phyloP scores from a whole-genome alignment of 2,797 vertebrate genomes.

The Xiphorhynchus erythropygius region DNA sequence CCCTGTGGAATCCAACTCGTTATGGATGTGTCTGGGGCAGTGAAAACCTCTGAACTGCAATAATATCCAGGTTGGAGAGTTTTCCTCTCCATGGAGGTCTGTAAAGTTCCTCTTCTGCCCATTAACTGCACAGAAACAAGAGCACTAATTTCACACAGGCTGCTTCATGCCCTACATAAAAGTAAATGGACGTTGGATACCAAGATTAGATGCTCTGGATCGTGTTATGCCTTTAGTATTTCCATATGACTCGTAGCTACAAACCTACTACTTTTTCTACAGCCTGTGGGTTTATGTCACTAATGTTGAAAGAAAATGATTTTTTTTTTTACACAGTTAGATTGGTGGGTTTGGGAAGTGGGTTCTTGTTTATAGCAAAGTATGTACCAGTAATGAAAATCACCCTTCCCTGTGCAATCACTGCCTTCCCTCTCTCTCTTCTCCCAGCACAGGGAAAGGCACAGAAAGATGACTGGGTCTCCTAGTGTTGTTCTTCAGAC shows the following conservation, averaged over 20 bases:
- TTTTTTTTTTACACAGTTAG: background rate
- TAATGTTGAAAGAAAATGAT: background rate
- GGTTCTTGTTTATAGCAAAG: background rate
- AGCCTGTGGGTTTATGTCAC: background rate
- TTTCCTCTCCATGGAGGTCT: background rate
- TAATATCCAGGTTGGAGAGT: background rate
- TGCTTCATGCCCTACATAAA: background rate
- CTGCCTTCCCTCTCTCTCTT: background rate
- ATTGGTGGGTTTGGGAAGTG: background rate
- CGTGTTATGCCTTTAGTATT: background rate
- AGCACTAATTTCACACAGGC: background rate
- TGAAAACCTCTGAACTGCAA: background rate
- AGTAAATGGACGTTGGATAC: background rate
- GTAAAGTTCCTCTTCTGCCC: background rate
- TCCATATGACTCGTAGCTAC: background rate
- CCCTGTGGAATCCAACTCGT: background rate
- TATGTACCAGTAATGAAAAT: background rate
- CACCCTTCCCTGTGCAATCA: background rate
- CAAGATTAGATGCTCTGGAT: background rate
- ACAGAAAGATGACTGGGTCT: background rate
- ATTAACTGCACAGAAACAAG: background rate
- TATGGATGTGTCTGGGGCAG: rapidly evolving
- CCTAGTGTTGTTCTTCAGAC: background rate
- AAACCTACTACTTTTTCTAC: background rate
- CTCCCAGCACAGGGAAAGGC: background rate